Percentiles rank a stretch among this genome's conserved stretches.
Conservation (phyloP, 2,113 vertebrate genomes). For the Aix galericulata region DNA sequence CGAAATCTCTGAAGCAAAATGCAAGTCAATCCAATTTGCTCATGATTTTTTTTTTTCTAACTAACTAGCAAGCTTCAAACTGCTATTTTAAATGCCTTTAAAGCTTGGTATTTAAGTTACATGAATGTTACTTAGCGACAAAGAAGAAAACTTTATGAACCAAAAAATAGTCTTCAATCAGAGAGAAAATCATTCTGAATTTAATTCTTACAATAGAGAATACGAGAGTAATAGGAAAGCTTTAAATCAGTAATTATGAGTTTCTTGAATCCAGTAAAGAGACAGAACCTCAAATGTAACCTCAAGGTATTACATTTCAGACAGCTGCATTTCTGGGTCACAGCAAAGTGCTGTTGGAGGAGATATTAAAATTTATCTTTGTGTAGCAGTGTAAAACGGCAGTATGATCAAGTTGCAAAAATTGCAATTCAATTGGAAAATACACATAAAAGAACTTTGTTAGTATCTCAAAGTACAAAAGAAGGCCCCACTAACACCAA, state of each 20-base stretch:
- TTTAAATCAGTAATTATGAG: neutral
- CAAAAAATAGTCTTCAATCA: neutral
- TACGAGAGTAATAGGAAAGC: neutral
- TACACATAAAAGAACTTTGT: neutral
- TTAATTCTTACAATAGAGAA: neutral
- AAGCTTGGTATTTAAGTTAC: conserved; percentile 14
- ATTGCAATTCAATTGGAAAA: neutral
- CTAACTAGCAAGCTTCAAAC: conserved; percentile 9
- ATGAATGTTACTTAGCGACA: neutral
- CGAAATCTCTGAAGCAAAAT: conserved; percentile 53
- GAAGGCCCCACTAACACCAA: neutral
- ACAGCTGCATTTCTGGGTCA: neutral
- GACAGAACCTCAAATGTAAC: conserved; percentile 12
- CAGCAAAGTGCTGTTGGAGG: neutral
- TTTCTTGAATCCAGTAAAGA: neutral
- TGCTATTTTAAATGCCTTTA: conserved; percentile 28
- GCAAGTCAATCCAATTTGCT: conserved; percentile 42
- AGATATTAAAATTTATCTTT: conserved; percentile 24
- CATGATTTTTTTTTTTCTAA: neutral
- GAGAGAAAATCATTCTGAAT: neutral
- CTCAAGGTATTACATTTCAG: neutral
- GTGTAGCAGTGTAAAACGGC: neutral
- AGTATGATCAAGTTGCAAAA: neutral
- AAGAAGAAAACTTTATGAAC: conserved; percentile 30
- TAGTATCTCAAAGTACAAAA: neutral